Base-by-base conservation (phyloP, 2,797 vertebrate species). In the Rhincodon typus region DNA sequence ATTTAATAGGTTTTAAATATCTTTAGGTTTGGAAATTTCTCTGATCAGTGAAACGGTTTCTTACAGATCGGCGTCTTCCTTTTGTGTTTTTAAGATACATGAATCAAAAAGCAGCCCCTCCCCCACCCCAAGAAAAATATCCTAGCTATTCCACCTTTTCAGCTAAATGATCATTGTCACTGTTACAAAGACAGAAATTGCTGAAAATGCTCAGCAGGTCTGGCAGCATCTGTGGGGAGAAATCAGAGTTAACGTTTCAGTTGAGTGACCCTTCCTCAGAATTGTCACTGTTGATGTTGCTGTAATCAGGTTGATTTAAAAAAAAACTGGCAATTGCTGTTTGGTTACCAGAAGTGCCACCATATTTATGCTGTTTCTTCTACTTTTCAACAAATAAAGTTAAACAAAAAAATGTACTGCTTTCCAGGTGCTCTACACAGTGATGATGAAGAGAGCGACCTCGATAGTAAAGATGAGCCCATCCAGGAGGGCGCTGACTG, bases 391-490 rank as follows among this genome's bases (percentile, higher is more conserved):
- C 13, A 15, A 62, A 13, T 62, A 1, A 1, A 62, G 12, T 62
- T 13, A 62, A 62, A 62, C 57, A 62, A 62, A 62, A 62, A 10
- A 62, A 62, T 95, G 34, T 79, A 15, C 8, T 42, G 95, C 53
- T 50, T 86, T 27, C 1, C 96, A 99, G 99, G 99, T n/a, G 70
- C 70, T 57, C 30, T 95, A 46, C 70, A 98, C 97, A 99, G 98
- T 96, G 99, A 99, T 13, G 99, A 98, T 2, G 99, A 98, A 3
- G 99, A 99, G 96, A 99, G 99, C 96, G 99, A 99, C 25, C 98
- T 99, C 0, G 99, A 99, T 96, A 99, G 98, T 96, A 99, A 99
- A 97, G 99, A 99, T n/a, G 98, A 97, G 5, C 98, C 98, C 94
- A 96, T 97, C 95, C 98, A 98, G 13, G 99, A 99, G 70, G 98